phyloP scores from a whole-genome alignment of 2,888 invertebrate species.

The Drosophila birchii region DNA sequence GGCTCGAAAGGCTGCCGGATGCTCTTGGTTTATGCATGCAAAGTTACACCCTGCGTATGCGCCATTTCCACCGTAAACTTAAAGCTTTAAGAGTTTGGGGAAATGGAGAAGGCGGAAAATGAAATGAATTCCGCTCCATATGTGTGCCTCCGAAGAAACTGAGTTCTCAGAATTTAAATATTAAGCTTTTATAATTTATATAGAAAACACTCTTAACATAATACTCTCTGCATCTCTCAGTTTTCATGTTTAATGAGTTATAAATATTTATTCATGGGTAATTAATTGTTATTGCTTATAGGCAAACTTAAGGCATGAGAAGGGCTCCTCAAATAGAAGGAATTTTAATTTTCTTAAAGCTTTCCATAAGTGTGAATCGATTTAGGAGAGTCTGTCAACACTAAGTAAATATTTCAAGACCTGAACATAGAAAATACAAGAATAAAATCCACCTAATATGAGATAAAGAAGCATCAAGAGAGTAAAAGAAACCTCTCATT shows the following conservation, averaged over 20 bases:
- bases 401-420: conserved; percentile 26
- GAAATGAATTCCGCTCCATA: neutral
- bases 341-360: neutral
- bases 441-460: neutral
- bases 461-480: neutral
- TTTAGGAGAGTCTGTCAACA: neutral
- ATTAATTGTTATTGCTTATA: neutral
- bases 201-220: too few species aligned
- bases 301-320: neutral
- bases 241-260: neutral
- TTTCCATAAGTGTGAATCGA: neutral
- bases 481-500: neutral
- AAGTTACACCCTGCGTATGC: conserved; percentile 73
- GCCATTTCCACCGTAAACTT: conserved; percentile 41
- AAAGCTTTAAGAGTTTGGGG: conserved; percentile 30
- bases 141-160: neutral
- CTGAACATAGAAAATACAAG: neutral
- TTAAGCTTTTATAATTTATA: too few species aligned
- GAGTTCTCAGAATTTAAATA: neutral
- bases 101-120: conserved; percentile 3
- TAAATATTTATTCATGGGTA: neutral
- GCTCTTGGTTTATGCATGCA: conserved; percentile 69
- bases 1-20: conserved; percentile 52
- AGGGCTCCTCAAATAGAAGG: neutral
- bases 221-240: too few species aligned